Base-by-base conservation (phyloP, 2,888 invertebrate species). In the Noctua comes region DNA sequence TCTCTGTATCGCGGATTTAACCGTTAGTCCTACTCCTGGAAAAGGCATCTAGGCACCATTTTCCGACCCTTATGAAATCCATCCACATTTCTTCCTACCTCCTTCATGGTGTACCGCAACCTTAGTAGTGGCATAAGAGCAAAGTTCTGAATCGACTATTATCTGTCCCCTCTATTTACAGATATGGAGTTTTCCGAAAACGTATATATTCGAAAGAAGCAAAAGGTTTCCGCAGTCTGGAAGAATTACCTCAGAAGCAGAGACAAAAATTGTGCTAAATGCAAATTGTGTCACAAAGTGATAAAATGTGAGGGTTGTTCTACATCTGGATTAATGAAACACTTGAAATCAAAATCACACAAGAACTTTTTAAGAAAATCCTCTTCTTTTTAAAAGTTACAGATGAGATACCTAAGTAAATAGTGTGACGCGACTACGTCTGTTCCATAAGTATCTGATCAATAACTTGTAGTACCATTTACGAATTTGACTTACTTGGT, bases 211-310 rank as follows among this genome's bases (percentile, higher is more conserved):
- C 57, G 46, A 36, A 51, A 46, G 31, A 11, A 48, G 24, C 24
- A 31, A 10, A 40, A 54, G 31, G 24, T 31, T 43, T 70, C 70
- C 1, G 1, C 57, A 24, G 76, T 82, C 5, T 80, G 83, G 83
- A n/a, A 76, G 24, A 3, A 66, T 16, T 76, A 74, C 18, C 64
- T 82, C 1, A 76, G 46, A 68, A 80, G 76, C 68, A 54, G 11
- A 3, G 46, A 80, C 10, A 75, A 48, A 54, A 24, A 27, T 21
- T 48, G 24, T 68, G 79, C 76, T 18, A 64, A 31, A 48, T 80
- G 82, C 46, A 82, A 82, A 48, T 8, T 80, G 3, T 80, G 79
- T n/a, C 16, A 11, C 4, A 57, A 36, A 57, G 64, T 71, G 1
- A n/a, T 43, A 31, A 76, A 68, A 68, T 16, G 27, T n/a, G 4